Evolutionary conservation across 2,888 invertebrate species (phyloP), one percentile per base, ranked within the genome.

Genomic region (Watsonalla binaria): DNA sequence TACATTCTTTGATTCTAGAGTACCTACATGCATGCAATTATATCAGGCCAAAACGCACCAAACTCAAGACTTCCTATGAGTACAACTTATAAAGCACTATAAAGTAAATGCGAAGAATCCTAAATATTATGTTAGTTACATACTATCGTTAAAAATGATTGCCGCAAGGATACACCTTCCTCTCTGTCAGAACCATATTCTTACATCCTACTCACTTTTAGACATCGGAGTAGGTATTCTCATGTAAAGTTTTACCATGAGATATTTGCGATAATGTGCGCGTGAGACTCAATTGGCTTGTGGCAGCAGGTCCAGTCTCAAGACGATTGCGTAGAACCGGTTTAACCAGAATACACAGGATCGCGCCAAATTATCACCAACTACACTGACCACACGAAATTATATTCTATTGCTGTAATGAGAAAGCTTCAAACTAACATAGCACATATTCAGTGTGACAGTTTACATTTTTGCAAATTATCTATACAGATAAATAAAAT

Each of bases 271-370:
- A 79, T 77, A 76, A 82, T 81, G 78, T 80, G 78, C 81, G 76
- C 73, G 74, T 76, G 68, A 68, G 67, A 66, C 80, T 83, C 86
- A 84, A 86, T 87, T 86, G 82, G 86, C 82, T 77, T 78, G 77
- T 76, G 78, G 83, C 79, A 80, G 86, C 87, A 85, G 84, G 86
- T 86, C 86, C 87, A 84, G 80, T 84, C 79, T 79, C 79, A 80
- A 74, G 82, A 82, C 81, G 74, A 76, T 66, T 82, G 66, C 82
- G 66, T 63, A 68, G 70, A 89, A 90, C 90, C 90, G 90, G 90
- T 90, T 77, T 76, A 81, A 89, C 90, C 77, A 88, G 88, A 87
- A 86, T 80, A 79, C 80, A 69, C 78, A 74, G 80, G 76, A 77
- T 78, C 78, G 77, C 78, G 76, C 78, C 76, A 80, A 84, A 84